Percentiles rank a stretch among this genome's conserved stretches.
phyloP scores from a whole-genome alignment of 1,140 invertebrate genomes.

The Epicauta chinensis region DNA sequence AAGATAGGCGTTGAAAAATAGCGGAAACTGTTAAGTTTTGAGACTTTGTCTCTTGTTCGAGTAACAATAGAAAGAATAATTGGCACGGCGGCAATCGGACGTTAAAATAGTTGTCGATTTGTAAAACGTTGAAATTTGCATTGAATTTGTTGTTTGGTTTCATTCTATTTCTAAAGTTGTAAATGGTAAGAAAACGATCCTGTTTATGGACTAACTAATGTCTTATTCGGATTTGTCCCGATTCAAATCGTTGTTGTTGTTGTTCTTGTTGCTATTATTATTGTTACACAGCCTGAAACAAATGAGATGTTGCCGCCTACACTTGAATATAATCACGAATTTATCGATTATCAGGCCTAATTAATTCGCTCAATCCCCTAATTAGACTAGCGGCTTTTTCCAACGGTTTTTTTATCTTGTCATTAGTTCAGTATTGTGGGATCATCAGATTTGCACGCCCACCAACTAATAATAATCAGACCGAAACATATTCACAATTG shows the following conservation, averaged over 20 bases:
- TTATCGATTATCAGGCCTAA: constrained; percentile 21
- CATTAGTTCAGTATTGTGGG: constrained; percentile 22
- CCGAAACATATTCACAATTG: constrained; percentile 17
- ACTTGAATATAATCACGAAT: constrained; percentile 20
- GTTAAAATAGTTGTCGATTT: too few species aligned
- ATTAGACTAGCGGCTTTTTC: constrained; percentile 21
- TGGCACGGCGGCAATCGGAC: too few species aligned
- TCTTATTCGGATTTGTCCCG: too few species aligned
- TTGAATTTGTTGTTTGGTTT: constrained; percentile 6
- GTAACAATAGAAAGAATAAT: too few species aligned
- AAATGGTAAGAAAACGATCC: background rate
- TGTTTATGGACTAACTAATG: background rate
- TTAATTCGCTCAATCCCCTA: constrained; percentile 20
- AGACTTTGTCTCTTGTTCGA: too few species aligned
- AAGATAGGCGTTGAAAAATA: constrained; percentile 14
- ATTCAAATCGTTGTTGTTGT: background rate
- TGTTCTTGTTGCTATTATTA: constrained; percentile 3
- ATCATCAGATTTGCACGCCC: constrained; percentile 13
- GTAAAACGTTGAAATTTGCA: constrained; percentile 4
- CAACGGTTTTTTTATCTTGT: constrained; percentile 22
- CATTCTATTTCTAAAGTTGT: background rate
- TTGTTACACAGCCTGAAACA: constrained; percentile 6
- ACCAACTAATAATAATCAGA: constrained; percentile 18
- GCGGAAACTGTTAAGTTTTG: constrained; percentile 9
- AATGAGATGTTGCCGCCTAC: constrained; percentile 19